Base-by-base conservation (phyloP, 2,888 invertebrate species). In the Cephus pulcher region DNA sequence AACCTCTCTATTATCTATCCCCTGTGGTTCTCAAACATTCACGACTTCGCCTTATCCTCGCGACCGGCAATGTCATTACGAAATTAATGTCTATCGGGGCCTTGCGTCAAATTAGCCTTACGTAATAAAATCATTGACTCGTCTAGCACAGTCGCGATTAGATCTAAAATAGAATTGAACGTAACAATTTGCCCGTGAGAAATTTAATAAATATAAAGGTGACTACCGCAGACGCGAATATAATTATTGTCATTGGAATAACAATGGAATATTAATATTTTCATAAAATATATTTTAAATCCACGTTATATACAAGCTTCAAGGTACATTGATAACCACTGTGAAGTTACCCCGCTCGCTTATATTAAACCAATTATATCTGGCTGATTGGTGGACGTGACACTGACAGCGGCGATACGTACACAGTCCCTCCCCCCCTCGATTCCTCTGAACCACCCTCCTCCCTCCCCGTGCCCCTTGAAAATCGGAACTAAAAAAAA, bases 311-410 rank as follows among this genome's bases (percentile, higher is more conserved):
- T 15, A 23, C 35, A 23, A 56, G 9, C 9, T 2, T 56, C 23
- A 23, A 56, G 9, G 23, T 56, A 56, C 56, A 56, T 56, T 78
- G 78, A 78, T 73, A 78, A 73, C 78, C 78, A 78, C 78, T 78
- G 78, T 68, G 70, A 76, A 56, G 32, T 73, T 56, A 56, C 40
- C 71, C 78, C 37, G 76, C 69, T 76, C 69, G 77, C 69, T 77
- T 82, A 80, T 76, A 80, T 80, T 78, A 78, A 80, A 82, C 80
- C 79, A 82, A 80, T 80, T 81, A 80, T 80, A 81, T 80, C 80
- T 78, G 79, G 80, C 79, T 80, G 80, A 79, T 81, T 78, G 77
- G 79, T 77, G 78, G 80, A 81, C 81, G 80, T 80, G 81, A 81
- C 79, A 81, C 78, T 80, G 81, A 80, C 79, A 81, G 79, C 79